A percentile compares a stretch with the other conserved stretches of the same genome.
These are phyloP conservation scores for Puntigrus tetrazona DNA, from an alignment of 2,113 vertebrate genomes.

Conservation along the genomic window DNA sequence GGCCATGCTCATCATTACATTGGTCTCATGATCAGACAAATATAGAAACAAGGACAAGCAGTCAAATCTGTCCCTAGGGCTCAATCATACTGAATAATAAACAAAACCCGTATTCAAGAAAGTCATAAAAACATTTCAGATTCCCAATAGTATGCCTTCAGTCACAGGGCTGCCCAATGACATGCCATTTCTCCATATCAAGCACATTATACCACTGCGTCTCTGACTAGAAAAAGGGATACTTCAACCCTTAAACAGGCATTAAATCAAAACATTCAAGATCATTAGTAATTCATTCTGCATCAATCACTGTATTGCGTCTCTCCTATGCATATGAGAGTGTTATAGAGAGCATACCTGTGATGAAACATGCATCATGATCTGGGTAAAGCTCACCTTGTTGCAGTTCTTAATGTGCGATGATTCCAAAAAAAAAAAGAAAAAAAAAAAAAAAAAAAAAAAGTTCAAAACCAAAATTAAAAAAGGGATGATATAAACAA, in stretches of 20 bases:
- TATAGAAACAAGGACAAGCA: constrained; percentile 1
- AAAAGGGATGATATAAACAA: constrained; percentile 1
- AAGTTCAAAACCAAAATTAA: background rate
- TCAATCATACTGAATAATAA: constrained; percentile 27
- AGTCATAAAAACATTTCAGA: background rate
- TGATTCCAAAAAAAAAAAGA: background rate
- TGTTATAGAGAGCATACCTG: background rate
- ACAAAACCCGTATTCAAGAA: constrained; percentile 38
- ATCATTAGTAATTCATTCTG: background rate
- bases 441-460: too few relatives aligned
- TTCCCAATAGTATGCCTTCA: background rate
- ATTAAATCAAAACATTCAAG: constrained; percentile 9
- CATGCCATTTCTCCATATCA: background rate
- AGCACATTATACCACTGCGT: background rate
- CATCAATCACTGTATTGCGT: background rate
- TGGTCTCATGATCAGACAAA: constrained; percentile 66
- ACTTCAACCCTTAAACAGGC: background rate
- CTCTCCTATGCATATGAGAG: background rate
- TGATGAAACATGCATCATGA: background rate
- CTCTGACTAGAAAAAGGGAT: background rate
- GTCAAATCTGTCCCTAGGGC: background rate
- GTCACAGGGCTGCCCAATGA: background rate
- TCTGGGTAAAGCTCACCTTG: background rate
- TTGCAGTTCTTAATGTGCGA: background rate
- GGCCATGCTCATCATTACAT: constrained; percentile 58